Evolutionary conservation across 2,113 vertebrate species (phyloP), one percentile per base, ranked within the genome.

Genomic region (Xenopus laevis): DNA sequence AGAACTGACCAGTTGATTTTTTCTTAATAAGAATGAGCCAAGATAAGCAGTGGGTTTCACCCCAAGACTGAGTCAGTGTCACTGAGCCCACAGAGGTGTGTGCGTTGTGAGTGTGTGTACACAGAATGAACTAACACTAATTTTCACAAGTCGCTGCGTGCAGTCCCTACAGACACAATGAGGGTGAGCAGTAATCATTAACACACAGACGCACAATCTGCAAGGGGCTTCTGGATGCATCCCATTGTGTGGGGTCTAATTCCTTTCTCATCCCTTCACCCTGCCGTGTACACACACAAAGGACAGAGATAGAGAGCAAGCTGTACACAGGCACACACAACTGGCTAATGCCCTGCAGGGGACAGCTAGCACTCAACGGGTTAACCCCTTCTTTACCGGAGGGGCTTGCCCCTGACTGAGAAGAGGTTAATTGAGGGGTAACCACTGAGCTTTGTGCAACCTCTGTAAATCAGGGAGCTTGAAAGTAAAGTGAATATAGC

Each of bases 401-500:
- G 65, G 65, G 65, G 65, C 72, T 59, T 61, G 72, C 74, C 50
- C 73, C 74, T 57, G 52, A 76, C 66, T 64, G 66, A 18, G 59
- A 70, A 63, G 53, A 77, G 74, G 74, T 77, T 77, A 77, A 69
- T 74, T 75, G 78, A 67, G 67, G 73, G 78, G 72, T 72, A 79
- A 71, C 47, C 64, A 55, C 50, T 66, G 13, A 61, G 69, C 62
- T 66, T 71, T 55, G 44, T 60, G 53, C 68, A 61, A 70, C 62
- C 72, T 69, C n/a, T 62, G 15, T 13, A 13, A 33, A 45, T 58
- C 65, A 27, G 18, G 30, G 46, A 55, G 50, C 47, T 40, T 40
- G 8, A 40, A 40, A 40, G 6, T 40, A 40, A 40, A 40, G 33
- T 1, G 33, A 40, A 40, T 40, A 40, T 40, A 9, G 33, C 5